These are phyloP conservation scores for Argynnis bischoffii DNA, from an alignment of 2,888 invertebrate genomes.

Conservation along the genomic window DNA sequence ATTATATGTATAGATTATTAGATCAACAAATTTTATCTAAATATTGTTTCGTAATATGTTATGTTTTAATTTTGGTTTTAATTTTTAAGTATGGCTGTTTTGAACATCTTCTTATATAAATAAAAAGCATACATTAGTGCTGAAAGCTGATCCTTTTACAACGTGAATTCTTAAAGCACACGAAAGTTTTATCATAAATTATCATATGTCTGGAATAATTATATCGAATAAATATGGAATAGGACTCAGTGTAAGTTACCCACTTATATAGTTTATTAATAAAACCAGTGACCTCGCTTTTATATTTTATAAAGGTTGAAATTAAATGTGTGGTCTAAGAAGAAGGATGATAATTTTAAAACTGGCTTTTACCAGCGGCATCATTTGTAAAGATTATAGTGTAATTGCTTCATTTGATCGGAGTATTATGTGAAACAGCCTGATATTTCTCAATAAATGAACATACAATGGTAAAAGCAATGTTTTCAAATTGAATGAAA, in stretches of 20 bases:
- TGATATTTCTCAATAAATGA: no score
- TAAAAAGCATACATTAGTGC: slow-evolving; percentile 1
- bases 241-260: slow-evolving; percentile 17
- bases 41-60: no score
- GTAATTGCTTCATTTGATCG: no score
- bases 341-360: neutral
- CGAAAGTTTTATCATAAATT: slow-evolving; percentile 29
- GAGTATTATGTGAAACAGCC: no score
- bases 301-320: slow-evolving; percentile 26
- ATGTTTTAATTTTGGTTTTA: no score
- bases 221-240: slow-evolving; percentile 29
- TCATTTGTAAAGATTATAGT: neutral
- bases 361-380: no score
- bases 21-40: no score
- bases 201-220: slow-evolving; percentile 19
- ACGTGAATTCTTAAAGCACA: slow-evolving; percentile 14
- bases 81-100: no score
- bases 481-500: no score
- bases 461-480: no score
- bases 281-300: slow-evolving; percentile 28
- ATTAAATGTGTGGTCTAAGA: slow-evolving; percentile 21
- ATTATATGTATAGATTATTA: no score
- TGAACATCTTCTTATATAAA: neutral
- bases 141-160: neutral
- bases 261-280: slow-evolving; percentile 31